phyloP scores from a whole-genome alignment of 2,888 invertebrate genomes.

The Drosophila pseudotalamancana region DNA sequence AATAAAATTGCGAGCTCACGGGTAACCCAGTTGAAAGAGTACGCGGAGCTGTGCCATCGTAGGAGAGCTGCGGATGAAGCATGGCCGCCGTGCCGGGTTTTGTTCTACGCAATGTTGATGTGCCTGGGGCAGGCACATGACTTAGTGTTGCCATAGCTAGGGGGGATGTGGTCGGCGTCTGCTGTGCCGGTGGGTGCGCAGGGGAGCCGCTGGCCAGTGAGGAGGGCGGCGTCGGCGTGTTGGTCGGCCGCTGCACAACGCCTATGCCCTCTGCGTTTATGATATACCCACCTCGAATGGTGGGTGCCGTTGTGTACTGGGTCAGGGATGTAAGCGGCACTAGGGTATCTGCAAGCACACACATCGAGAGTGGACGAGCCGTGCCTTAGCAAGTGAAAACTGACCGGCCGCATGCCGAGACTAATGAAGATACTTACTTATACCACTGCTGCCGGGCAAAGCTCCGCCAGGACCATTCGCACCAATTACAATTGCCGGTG shows the following conservation, averaged over 20 bases:
- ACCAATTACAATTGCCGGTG: conserved; percentile 79
- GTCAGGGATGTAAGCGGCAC: conserved; percentile 82
- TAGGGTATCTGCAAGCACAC: conserved; percentile 70
- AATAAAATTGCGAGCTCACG: conserved; percentile 83
- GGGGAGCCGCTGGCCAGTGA: conserved; percentile 58
- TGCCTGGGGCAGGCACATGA: conserved; percentile 44
- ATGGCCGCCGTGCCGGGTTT: conserved; percentile 56
- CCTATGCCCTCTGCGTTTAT: conserved; percentile 80
- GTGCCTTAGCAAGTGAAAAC: conserved; percentile 2
- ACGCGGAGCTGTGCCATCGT: conserved; percentile 83
- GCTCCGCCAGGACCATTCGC: conserved; percentile 56
- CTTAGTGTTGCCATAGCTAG: conserved; percentile 50
- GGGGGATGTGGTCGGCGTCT: conserved; percentile 41
- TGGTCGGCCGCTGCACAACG: conserved; percentile 77
- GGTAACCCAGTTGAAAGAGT: conserved; percentile 83
- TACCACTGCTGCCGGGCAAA: conserved; percentile 64
- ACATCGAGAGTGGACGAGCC: not conserved
- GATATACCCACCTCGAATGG: conserved; percentile 82
- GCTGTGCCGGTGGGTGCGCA: conserved; percentile 52
- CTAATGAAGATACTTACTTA: conserved; percentile 61
- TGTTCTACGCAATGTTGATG: conserved; percentile 66
- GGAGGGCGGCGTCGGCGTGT: conserved; percentile 76
- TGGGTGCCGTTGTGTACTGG: conserved; percentile 83
- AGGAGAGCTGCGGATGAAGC: conserved; percentile 78
- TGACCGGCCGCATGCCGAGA: not conserved